A percentile compares a stretch with the other conserved stretches of the same genome.
Conservation (phyloP, 30 jellyfish, hydroid and myxozoan species). For the Sanderia malayensis region DNA sequence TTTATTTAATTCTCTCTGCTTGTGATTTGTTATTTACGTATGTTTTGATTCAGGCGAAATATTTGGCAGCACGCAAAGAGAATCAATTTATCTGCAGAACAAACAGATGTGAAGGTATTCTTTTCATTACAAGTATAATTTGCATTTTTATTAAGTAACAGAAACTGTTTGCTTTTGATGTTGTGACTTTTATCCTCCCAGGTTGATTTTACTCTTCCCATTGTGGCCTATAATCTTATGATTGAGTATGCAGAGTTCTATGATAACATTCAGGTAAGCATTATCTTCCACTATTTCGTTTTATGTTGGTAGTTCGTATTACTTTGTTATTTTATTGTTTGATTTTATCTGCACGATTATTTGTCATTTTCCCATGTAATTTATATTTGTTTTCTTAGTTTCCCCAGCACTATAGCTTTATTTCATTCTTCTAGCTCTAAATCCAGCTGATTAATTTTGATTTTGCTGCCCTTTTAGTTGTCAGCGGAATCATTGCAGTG, state of each 20-base stretch:
- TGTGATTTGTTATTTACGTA: background rate
- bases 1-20: no score
- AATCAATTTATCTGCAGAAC: conserved; percentile 74
- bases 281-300: no score
- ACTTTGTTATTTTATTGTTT: no score
- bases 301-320: no score
- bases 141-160: no score
- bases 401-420: no score
- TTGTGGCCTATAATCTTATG: conserved; percentile 92
- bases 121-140: background rate
- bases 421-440: no score
- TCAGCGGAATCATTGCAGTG: conserved; percentile 92
- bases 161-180: no score
- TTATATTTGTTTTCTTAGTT: no score
- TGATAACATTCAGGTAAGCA: conserved; percentile 81
- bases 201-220: conserved; percentile 93
- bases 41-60: conserved; percentile 51
- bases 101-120: conserved; percentile 84
- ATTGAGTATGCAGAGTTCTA: conserved; percentile 88
- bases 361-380: no score
- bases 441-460: no score
- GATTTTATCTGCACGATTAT: no score
- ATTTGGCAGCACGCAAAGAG: conserved; percentile 95
- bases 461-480: conserved; percentile 26
- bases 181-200: conserved; percentile 3